These are phyloP conservation scores for Toxotes lorentzi DNA, from an alignment of 2,797 vertebrate genomes.

Conservation along the genomic window DNA sequence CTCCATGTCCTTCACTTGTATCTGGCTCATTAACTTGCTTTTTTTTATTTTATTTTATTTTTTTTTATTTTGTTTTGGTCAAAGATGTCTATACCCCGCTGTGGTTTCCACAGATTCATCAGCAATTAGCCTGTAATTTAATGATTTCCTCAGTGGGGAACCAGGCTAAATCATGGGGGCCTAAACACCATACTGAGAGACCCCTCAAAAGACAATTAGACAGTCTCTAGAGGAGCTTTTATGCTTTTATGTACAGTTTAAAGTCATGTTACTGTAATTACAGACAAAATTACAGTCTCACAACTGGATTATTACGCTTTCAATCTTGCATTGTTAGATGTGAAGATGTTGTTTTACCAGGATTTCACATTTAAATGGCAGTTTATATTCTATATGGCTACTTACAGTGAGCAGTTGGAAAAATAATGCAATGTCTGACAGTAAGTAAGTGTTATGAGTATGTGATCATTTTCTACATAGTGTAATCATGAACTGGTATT, in stretches of 20 bases:
- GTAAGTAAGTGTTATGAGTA: background rate
- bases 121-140: constrained; percentile 43
- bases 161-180: constrained; percentile 14
- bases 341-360: constrained; percentile 10
- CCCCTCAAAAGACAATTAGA: constrained; percentile 51
- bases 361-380: constrained; percentile 1
- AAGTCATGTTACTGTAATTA: constrained; percentile 30
- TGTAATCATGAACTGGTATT: background rate
- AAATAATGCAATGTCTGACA: background rate
- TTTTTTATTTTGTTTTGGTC: too few relatives aligned
- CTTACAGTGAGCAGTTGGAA: background rate
- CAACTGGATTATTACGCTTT: background rate
- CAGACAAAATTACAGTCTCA: constrained; percentile 16
- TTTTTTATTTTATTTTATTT: too few relatives aligned
- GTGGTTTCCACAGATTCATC: constrained; percentile 33
- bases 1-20: background rate
- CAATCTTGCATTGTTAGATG: background rate
- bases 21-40: constrained; percentile 14
- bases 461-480: background rate
- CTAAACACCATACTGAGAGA: constrained; percentile 42
- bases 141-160: constrained; percentile 40
- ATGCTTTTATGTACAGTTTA: constrained; percentile 25
- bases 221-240: constrained; percentile 37
- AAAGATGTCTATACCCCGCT: constrained; percentile 1
- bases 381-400: background rate